These are phyloP conservation scores for Troides helena DNA, from an alignment of 2,888 invertebrate genomes.

Conservation along the genomic window DNA sequence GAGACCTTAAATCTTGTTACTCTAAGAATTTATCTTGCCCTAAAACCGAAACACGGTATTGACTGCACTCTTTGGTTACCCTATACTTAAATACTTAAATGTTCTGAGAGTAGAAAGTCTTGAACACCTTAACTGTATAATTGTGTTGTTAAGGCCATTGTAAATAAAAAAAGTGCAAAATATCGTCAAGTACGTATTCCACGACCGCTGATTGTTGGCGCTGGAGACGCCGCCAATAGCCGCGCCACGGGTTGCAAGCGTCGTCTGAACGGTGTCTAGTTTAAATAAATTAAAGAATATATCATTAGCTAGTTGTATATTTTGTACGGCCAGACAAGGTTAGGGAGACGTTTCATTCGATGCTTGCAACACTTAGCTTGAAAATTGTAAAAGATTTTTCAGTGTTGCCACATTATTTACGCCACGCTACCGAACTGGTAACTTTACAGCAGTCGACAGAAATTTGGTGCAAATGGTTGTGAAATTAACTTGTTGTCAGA, in stretches of 20 bases:
- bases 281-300: conserved; percentile 1
- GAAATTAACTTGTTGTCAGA: conserved; percentile 31
- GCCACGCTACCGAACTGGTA: not conserved
- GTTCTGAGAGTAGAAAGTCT: too few species aligned
- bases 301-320: conserved; percentile 3
- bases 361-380: conserved; percentile 3
- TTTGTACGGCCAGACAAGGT: not conserved
- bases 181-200: not conserved
- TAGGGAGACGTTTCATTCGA: not conserved
- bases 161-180: not conserved
- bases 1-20: too few species aligned
- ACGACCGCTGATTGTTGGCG: not conserved
- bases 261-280: not conserved
- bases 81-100: too few species aligned
- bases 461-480: conserved; percentile 42
- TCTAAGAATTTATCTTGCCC: too few species aligned
- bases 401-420: conserved; percentile 10
- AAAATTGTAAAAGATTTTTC: conserved; percentile 11
- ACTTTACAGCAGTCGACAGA: conserved; percentile 22
- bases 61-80: too few species aligned
- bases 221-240: not conserved
- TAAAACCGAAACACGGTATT: too few species aligned
- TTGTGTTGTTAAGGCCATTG: too few species aligned
- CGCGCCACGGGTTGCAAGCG: not conserved
- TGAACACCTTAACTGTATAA: too few species aligned